Evolutionary conservation across 1,140 invertebrate genomes (phyloP).

Genomic region (Conus betulinus): DNA sequence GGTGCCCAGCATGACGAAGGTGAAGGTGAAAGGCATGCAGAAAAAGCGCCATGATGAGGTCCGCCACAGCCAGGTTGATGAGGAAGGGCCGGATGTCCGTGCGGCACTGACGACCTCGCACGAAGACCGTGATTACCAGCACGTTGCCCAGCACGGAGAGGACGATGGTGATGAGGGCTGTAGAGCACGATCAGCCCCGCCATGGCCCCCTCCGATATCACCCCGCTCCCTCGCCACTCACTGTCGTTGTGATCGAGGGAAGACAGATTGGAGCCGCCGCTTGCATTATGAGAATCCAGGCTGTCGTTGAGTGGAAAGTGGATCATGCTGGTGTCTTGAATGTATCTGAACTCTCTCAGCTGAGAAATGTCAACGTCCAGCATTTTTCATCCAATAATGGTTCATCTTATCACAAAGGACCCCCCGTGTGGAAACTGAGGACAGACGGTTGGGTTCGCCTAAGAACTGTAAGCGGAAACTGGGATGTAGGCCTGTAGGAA

Average conservation of each 20-base stretch:
- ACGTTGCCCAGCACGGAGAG: constrained; percentile 68
- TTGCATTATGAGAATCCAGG: background rate
- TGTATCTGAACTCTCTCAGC: background rate
- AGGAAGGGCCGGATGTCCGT: constrained; percentile 79
- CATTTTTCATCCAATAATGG: background rate
- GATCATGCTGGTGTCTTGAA: background rate
- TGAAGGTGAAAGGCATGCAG: constrained; percentile 75
- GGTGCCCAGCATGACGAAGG: constrained; percentile 60
- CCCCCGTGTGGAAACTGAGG: no score
- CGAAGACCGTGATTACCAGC: constrained; percentile 66
- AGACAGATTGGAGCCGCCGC: background rate
- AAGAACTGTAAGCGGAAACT: no score
- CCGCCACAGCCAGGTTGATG: constrained; percentile 83
- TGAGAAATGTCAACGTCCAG: background rate
- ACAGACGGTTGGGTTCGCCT: no score
- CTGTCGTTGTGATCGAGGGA: background rate
- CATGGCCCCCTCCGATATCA: constrained; percentile 34
- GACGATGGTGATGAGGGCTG: constrained; percentile 60
- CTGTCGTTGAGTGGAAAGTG: constrained; percentile 2
- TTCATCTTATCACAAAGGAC: no score
- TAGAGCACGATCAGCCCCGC: constrained; percentile 62
- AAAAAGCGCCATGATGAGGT: constrained; percentile 73
- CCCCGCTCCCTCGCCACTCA: background rate
- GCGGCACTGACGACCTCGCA: constrained; percentile 57
- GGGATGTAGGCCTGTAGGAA: no score